A percentile compares a stretch with the other conserved stretches of the same genome.
Conservation (phyloP, 2,797 vertebrate genomes). For the Clarias platycephalus region DNA sequence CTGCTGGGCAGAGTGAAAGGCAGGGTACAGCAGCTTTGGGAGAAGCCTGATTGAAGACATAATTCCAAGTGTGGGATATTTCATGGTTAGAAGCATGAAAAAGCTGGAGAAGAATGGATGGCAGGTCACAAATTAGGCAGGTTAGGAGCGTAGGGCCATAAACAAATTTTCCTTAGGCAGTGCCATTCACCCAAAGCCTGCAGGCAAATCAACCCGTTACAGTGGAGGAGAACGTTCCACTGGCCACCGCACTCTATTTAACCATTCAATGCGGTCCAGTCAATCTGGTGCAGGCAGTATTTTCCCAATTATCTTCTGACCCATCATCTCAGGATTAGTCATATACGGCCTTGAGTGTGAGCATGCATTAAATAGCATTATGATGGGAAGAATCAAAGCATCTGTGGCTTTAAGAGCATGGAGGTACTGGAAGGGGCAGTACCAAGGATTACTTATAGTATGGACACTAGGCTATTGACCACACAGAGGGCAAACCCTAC, state of each 20-base stretch:
- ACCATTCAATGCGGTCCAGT: conserved; percentile 5
- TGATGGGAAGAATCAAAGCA: conserved; percentile 35
- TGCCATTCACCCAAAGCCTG: conserved; percentile 60
- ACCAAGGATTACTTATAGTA: not conserved
- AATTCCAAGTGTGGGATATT: conserved; percentile 73
- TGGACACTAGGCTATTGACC: not conserved
- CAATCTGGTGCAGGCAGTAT: not conserved
- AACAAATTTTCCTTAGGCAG: conserved; percentile 59
- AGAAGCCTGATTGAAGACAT: conserved; percentile 76
- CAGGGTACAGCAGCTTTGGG: conserved; percentile 61
- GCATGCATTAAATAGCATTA: conserved; percentile 28
- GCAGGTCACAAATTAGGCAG: conserved; percentile 51
- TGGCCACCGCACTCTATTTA: conserved; percentile 6
- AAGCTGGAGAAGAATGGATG: conserved; percentile 66
- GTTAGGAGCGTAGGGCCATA: conserved; percentile 35
- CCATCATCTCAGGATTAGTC: not conserved
- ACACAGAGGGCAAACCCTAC: not conserved
- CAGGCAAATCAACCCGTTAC: conserved; percentile 56
- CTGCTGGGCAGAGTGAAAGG: conserved; percentile 57
- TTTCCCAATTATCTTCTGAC: not conserved
- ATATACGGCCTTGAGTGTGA: conserved; percentile 10
- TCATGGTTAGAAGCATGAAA: conserved; percentile 73
- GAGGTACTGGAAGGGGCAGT: not conserved
- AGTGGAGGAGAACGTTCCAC: not conserved
- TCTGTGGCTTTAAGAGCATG: conserved; percentile 20